Percentiles rank a stretch among this genome's conserved stretches.
Evolutionary conservation across 2,797 vertebrate genomes (phyloP).

Genomic region (Urocyon cinereoargenteus): DNA sequence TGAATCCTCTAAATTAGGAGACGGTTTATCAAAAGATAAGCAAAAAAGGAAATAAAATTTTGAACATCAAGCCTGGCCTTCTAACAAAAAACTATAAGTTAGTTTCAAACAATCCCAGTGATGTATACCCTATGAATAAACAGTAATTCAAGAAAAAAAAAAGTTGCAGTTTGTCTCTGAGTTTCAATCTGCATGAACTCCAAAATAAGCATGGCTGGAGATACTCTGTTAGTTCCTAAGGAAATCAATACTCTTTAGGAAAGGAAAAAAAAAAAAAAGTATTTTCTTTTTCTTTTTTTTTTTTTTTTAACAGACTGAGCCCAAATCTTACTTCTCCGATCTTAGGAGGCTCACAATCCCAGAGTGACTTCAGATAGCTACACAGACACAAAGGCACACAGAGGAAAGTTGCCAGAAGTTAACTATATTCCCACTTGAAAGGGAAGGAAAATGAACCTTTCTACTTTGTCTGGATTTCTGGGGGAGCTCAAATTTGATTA

Average conservation of each 20-base stretch:
- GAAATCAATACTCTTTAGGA: conserved; percentile 62
- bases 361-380: not conserved
- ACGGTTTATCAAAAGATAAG: not conserved
- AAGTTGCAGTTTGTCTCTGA: not conserved
- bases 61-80: not conserved
- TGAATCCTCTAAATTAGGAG: not conserved
- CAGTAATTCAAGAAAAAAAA: not conserved
- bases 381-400: not conserved
- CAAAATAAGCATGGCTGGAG: conserved; percentile 18
- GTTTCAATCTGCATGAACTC: conserved; percentile 49
- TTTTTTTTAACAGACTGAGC: not conserved
- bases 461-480: conserved; percentile 30
- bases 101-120: not conserved
- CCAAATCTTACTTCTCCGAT: conserved; percentile 44
- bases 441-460: not conserved
- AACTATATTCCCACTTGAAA: not conserved
- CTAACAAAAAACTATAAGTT: not conserved
- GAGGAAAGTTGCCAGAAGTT: conserved; percentile 4
- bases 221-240: conserved; percentile 38
- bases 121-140: not conserved
- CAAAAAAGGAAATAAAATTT: not conserved
- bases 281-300: not conserved
- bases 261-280: not conserved
- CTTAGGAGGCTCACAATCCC: not conserved
- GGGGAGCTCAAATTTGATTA: not conserved